Percentiles rank a stretch among this genome's conserved stretches.
phyloP scores from a whole-genome alignment of 2,888 invertebrate genomes.

The Diarsia rubi region DNA sequence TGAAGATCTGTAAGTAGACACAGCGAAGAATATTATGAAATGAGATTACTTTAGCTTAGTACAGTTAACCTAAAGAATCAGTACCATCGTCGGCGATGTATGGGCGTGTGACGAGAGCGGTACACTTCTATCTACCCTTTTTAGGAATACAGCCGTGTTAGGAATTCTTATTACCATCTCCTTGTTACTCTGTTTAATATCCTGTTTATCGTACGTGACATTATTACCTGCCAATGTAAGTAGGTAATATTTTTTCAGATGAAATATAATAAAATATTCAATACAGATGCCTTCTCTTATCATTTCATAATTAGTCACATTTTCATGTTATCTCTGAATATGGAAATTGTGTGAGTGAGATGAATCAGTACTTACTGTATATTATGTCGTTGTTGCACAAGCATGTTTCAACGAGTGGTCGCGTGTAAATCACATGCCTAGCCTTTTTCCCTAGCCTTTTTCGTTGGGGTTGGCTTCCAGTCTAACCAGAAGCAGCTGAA shows the following conservation, averaged over 20 bases:
- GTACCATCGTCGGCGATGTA: background rate
- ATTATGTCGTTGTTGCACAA: background rate
- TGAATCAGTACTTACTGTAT: constrained; percentile 14
- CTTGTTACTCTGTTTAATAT: constrained; percentile 33
- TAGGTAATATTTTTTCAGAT: constrained; percentile 34
- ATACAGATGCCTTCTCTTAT: constrained; percentile 26
- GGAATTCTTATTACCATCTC: constrained; percentile 37
- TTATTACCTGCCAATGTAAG: constrained; percentile 49
- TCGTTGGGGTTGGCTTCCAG: too few relatives aligned
- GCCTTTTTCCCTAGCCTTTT: too few relatives aligned
- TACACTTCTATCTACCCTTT: constrained; percentile 22
- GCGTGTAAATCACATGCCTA: too few relatives aligned
- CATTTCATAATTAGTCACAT: constrained; percentile 46
- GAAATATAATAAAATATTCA: constrained; percentile 57
- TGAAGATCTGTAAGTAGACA: too few relatives aligned
- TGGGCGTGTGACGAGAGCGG: constrained; percentile 10
- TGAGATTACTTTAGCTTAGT: background rate
- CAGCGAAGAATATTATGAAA: constrained; percentile 34
- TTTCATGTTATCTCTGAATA: constrained; percentile 41
- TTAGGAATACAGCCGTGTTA: constrained; percentile 19
- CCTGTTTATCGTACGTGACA: constrained; percentile 48
- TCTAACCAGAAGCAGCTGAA: too few relatives aligned
- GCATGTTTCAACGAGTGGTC: background rate
- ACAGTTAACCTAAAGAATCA: constrained; percentile 13
- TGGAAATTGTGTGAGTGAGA: constrained; percentile 36